Base-by-base conservation (phyloP, 2,797 vertebrate genomes). In the Bradypodion pumilum region DNA sequence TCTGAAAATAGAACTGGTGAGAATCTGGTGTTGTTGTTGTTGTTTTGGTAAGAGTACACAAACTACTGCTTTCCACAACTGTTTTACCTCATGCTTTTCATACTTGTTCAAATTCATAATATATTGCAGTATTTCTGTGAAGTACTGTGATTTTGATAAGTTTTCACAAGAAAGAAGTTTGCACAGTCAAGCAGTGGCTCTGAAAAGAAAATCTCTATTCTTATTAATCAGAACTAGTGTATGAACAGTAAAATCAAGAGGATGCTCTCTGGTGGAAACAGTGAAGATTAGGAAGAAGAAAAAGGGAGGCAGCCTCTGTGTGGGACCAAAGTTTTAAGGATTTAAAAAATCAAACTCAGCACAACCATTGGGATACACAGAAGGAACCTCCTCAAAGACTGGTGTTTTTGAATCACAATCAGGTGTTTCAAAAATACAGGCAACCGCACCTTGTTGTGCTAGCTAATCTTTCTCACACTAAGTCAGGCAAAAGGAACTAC, bases 21-120 rank as follows among this genome's bases (percentile, higher is more conserved):
- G 3, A 23, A 75, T 75, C 8, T 29, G 10, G 49, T 75, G 19
- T 7, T n/a, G n/a, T n/a, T n/a, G n/a, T n/a, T n/a, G n/a, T 56
- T 35, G 75, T 35, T 23, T 56, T n/a, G n/a, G 32, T 35, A 75
- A 59, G 56, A 75, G n/a, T 75, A 9, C 16, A 75, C 32, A 59
- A 46, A 7, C 6, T 29, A 46, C 42, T 73, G 13, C 25, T 56
- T 56, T 75, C 46, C 62, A 42, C 44, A 59, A 46, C 73, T 83
- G 46, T 68, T 85, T 74, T 75, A 85, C 63, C 42, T 56, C 62
- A 68, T 72, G 37, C 23, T 16, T 74, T 66, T 44, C 9, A 68
- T 60, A 4, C 68, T 23, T 59, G 3, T 75, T 32, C 8, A 68
- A 59, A 68, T 23, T 25, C 5, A 29, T 7, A 40, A 2, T 13